Conservation (phyloP, 2,113 vertebrate genomes). For the Mungos mungo region DNA sequence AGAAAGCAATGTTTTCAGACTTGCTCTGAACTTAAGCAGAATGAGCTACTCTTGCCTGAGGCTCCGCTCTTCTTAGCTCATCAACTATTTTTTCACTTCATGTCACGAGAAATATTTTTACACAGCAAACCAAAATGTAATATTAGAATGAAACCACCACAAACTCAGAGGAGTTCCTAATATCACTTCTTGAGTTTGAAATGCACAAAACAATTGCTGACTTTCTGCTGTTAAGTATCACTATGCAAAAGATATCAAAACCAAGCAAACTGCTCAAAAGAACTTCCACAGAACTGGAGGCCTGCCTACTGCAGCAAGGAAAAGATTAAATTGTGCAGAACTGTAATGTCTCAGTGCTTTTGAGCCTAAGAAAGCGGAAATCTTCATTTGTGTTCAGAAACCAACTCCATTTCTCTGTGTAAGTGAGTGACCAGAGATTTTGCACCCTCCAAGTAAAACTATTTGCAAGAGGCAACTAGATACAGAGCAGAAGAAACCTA, state of each 20-base stretch:
- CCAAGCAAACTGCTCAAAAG: constrained; percentile 52
- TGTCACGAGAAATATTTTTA: constrained; percentile 21
- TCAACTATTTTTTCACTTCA: background rate
- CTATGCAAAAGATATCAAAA: background rate
- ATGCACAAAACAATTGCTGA: background rate
- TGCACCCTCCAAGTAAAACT: constrained; percentile 37
- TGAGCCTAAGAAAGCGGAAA: constrained; percentile 32
- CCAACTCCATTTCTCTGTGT: background rate
- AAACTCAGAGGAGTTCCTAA: constrained; percentile 12
- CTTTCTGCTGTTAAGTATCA: constrained; percentile 39
- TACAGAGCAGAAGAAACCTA: constrained; percentile 9
- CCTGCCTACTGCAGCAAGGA: constrained; percentile 24
- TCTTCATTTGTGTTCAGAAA: background rate
- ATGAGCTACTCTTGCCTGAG: constrained; percentile 5
- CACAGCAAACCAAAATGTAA: background rate
- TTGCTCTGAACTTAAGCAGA: constrained; percentile 5
- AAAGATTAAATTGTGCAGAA: constrained; percentile 42
- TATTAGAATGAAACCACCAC: constrained; percentile 49
- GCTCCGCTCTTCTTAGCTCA: constrained; percentile 12
- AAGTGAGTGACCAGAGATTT: background rate
- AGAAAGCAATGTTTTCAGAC: constrained; percentile 56
- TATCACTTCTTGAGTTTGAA: constrained; percentile 31
- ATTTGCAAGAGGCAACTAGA: constrained; percentile 3
- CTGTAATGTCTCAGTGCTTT: background rate
- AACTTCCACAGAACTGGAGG: constrained; percentile 59